Percentiles rank a stretch among this genome's conserved stretches.
phyloP scores from a whole-genome alignment of 2,797 vertebrate genomes.

The Mycteria americana region DNA sequence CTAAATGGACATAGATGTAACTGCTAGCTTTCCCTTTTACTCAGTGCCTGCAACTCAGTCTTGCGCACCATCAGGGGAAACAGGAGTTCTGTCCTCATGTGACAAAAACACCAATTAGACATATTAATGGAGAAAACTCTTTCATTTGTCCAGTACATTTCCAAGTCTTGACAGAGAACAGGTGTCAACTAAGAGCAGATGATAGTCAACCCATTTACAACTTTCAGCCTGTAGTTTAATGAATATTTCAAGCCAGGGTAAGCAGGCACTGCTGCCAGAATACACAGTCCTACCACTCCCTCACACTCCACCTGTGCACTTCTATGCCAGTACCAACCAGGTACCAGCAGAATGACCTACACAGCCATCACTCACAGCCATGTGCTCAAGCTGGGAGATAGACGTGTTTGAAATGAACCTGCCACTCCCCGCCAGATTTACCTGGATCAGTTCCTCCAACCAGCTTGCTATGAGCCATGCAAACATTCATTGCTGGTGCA shows the following conservation, averaged over 20 bases:
- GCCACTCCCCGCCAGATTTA: neutral
- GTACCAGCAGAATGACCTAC: neutral
- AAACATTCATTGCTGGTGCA: neutral
- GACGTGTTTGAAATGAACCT: neutral
- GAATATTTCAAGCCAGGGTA: neutral
- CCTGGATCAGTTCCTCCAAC: neutral
- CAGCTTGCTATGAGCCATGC: neutral
- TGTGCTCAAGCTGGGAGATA: neutral
- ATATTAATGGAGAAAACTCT: neutral
- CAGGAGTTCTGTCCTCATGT: neutral
- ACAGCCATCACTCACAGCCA: too few species aligned
- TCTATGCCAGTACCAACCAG: neutral
- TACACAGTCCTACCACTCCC: neutral
- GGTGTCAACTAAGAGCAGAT: neutral
- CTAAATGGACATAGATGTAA: rapidly evolving
- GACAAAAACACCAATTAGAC: neutral
- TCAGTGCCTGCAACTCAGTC: neutral
- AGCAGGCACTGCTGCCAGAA: neutral
- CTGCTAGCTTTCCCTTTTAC: neutral
- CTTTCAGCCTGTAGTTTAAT: neutral
- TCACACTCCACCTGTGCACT: neutral
- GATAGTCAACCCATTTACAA: neutral
- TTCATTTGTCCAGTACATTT: neutral
- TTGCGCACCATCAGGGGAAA: neutral
- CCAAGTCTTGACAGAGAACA: neutral